phyloP scores from a whole-genome alignment of 2,113 vertebrate species.

The Prunella himalayana region DNA sequence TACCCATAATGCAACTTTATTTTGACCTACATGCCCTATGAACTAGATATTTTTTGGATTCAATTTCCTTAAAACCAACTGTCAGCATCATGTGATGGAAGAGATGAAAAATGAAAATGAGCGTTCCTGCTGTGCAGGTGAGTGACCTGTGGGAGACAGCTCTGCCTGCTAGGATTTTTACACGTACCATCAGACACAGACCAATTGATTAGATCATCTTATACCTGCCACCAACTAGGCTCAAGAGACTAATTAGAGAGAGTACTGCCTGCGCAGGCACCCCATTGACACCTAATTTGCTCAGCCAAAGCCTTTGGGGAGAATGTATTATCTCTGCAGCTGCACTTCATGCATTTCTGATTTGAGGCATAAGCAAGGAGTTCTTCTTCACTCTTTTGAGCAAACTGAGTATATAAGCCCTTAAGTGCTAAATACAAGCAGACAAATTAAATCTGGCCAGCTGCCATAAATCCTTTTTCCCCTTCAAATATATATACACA shows the following conservation, averaged over 20 bases:
- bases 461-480: conserved; percentile 20
- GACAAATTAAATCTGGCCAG: conserved; percentile 68
- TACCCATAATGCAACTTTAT: conserved; percentile 81
- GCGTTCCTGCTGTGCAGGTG: conserved; percentile 78
- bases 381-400: conserved; percentile 74
- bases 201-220: conserved; percentile 88
- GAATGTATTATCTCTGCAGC: conserved; percentile 86
- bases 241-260: conserved; percentile 88
- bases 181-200: conserved; percentile 81
- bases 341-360: conserved; percentile 84
- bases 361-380: conserved; percentile 76
- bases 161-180: conserved; percentile 80
- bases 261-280: conserved; percentile 83
- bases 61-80: conserved; percentile 80
- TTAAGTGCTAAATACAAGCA: conserved; percentile 75
- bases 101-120: conserved; percentile 82
- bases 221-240: conserved; percentile 84
- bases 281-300: conserved; percentile 90
- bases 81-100: conserved; percentile 77
- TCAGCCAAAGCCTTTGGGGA: conserved; percentile 85
- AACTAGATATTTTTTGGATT: conserved; percentile 80
- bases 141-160: conserved; percentile 82
- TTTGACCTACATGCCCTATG: conserved; percentile 77
- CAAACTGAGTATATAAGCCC: conserved; percentile 74
- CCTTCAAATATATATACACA: neutral